A percentile compares a stretch with the other conserved stretches of the same genome.
These are phyloP conservation scores for Monodelphis domestica DNA, from an alignment of 2,797 vertebrate genomes.

Conservation along the genomic window DNA sequence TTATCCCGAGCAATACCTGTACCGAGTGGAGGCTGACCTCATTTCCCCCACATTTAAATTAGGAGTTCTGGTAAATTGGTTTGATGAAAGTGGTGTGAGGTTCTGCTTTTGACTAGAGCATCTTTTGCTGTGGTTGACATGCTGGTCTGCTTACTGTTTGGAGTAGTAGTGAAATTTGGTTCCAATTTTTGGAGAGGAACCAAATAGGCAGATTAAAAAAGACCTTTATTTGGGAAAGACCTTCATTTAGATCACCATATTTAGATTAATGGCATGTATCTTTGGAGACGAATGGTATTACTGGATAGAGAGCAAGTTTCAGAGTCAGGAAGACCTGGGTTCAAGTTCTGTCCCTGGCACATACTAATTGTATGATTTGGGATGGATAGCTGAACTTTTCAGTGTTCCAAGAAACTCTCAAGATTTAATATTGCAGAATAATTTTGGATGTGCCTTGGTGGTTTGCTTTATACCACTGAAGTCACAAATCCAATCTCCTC, in stretches of 20 bases:
- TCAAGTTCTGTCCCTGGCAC: not conserved
- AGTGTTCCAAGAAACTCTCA: not conserved
- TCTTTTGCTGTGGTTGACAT: not conserved
- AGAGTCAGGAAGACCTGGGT: not conserved
- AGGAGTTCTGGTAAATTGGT: not conserved
- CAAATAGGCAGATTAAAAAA: slow-evolving; percentile 20
- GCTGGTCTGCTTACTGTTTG: slow-evolving; percentile 23
- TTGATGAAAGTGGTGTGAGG: not conserved
- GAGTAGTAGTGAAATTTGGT: slow-evolving; percentile 44
- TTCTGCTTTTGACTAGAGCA: not conserved
- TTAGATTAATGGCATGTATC: not conserved
- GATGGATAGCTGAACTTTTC: not conserved
- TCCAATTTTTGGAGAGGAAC: slow-evolving; percentile 30
- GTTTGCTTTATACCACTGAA: not conserved
- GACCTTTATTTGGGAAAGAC: slow-evolving; percentile 27
- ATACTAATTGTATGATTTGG: not conserved
- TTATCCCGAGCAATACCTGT: not conserved
- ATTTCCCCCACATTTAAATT: not conserved
- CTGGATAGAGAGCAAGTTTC: not conserved
- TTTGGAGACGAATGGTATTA: not conserved
- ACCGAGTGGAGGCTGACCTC: no score
- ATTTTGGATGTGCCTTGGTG: not conserved
- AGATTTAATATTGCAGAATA: not conserved
- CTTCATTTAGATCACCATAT: not conserved
- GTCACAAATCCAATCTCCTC: not conserved